Evolutionary conservation across 2,888 invertebrate species (phyloP).

Genomic region (Pollenia amentaria): DNA sequence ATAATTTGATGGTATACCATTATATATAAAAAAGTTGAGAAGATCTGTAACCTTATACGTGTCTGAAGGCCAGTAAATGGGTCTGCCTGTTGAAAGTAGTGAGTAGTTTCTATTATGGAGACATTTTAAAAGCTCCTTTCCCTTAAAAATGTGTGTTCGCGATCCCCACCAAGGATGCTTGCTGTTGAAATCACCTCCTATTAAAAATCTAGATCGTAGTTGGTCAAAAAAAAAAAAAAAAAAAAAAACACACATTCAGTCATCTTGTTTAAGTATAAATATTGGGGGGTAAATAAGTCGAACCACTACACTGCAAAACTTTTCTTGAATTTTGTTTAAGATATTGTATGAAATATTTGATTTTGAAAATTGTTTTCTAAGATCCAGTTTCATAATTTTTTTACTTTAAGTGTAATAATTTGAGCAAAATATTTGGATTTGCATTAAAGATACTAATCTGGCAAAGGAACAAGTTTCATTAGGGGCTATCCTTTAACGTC

Average conservation of each 20-base stretch:
- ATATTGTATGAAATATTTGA: neutral
- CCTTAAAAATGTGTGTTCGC: neutral
- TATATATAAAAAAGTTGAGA: constrained; percentile 28
- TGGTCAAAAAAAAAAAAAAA: too few relatives aligned
- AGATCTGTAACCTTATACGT: neutral
- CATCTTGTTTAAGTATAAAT: too few relatives aligned
- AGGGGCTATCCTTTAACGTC: too few relatives aligned
- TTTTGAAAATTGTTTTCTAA: neutral
- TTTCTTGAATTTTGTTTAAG: neutral
- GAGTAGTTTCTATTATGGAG: neutral
- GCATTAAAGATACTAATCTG: too few relatives aligned
- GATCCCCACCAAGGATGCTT: neutral
- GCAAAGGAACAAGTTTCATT: too few relatives aligned
- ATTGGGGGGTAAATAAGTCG: too few relatives aligned
- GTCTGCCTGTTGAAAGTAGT: constrained; percentile 5
- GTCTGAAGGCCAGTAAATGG: constrained; percentile 13
- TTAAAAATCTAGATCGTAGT: neutral
- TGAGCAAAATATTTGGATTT: neutral
- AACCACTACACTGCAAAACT: neutral
- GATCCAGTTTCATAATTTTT: constrained; percentile 31
- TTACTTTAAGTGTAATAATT: constrained; percentile 11
- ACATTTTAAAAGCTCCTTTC: neutral
- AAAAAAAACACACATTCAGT: too few relatives aligned
- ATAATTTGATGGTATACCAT: neutral
- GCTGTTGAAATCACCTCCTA: neutral